Evolutionary conservation across 2,797 vertebrate species (phyloP).

Genomic region (Peromyscus melanophrys): DNA sequence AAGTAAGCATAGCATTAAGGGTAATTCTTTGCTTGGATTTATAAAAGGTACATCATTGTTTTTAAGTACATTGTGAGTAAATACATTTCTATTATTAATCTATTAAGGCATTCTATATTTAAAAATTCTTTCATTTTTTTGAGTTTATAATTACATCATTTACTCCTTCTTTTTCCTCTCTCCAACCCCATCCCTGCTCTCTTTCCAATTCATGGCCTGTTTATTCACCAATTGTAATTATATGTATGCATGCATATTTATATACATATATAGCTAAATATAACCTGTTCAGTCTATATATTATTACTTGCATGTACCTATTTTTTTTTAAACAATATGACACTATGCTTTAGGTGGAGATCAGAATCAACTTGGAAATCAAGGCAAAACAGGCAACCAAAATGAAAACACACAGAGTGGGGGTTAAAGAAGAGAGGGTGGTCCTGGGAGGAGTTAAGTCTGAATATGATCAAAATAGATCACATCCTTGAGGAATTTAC

Average conservation of each 20-base stretch:
- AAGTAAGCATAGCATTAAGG: background rate
- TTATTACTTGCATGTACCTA: background rate
- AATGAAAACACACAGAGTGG: background rate
- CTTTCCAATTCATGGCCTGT: background rate
- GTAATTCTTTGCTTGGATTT: background rate
- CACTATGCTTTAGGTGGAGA: background rate
- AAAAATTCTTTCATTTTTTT: background rate
- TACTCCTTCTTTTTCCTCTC: background rate
- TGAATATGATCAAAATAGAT: background rate
- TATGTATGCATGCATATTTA: no score
- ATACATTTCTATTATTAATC: background rate
- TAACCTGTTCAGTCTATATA: background rate
- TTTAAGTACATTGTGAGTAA: background rate
- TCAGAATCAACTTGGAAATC: background rate
- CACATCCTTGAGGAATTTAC: background rate
- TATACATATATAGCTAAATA: background rate
- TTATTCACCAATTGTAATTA: background rate
- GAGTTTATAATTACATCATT: background rate
- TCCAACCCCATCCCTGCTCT: no score
- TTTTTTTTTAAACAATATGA: background rate
- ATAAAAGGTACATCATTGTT: background rate
- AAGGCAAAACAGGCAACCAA: background rate
- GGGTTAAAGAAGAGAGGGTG: background rate
- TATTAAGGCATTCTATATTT: background rate
- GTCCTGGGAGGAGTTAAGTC: no score